Base-by-base conservation (phyloP, 2,113 vertebrate species). In the Agapornis roseicollis region DNA sequence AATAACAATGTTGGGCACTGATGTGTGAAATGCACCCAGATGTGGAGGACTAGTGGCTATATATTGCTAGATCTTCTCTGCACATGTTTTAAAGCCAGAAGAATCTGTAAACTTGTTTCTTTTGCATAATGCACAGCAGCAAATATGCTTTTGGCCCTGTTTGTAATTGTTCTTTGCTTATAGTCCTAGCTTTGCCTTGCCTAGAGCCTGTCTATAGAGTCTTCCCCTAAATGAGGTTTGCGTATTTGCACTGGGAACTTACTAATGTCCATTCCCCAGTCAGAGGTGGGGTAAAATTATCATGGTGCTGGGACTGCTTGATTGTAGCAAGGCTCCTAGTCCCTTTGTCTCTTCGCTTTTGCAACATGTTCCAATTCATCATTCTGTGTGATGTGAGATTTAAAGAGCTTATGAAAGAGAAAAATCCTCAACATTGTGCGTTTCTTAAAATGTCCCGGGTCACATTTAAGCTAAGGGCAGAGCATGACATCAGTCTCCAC, bases 11-110 rank as follows among this genome's bases (percentile, higher is more conserved):
- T 72, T 94, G 92, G 93, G 95, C 96, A 87, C 70, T 97, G 97
- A 97, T 96, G 97, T 97, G 92, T 98, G 94, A 98, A 97, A 95
- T 95, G 90, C 92, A 90, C 68, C 97, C 98, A 98, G 97, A 98
- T 98, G 97, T 93, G 71, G 89, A 95, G 73, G 50, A 96, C 82
- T 27, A 7, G 55, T 88, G 94, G 93, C 94, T 89, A 33, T 90
- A 85, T 88, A 88, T 95, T 97, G 66, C 90, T 93, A n/a, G 91
- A 77, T 53, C 93, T 85, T 96, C 83, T 87, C 89, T 96, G 83
- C 97, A 97, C 93, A 92, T 98, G 87, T 96, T 95, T 65, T 79
- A 73, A 80, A 90, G 71, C 28, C 91, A 92, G 80, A 89, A 90
- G 87, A 93, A 72, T 50, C 60, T 63, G 56, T 92, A 86, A 97